Conservation (phyloP, 2,888 invertebrate species). For the Plebejus argus region DNA sequence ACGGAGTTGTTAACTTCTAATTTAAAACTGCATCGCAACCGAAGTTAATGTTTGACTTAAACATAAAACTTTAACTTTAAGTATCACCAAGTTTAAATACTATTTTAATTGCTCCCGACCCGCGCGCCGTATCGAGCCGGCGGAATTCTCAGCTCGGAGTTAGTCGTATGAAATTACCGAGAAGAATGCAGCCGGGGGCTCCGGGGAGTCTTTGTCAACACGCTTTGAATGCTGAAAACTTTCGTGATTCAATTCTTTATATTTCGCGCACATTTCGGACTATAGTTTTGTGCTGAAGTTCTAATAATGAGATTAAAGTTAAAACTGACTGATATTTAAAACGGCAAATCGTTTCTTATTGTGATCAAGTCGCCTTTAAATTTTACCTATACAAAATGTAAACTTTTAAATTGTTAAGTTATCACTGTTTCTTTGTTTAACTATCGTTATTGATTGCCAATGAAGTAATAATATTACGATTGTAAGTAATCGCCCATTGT, state of each 20-base stretch:
- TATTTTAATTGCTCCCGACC: slow-evolving; percentile 6
- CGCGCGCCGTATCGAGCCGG: not conserved
- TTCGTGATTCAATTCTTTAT: not conserved
- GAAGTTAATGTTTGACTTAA: not conserved
- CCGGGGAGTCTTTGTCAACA: not conserved
- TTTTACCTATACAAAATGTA: too few species aligned
- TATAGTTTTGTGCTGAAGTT: not conserved
- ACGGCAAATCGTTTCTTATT: not conserved
- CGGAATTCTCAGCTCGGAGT: not conserved
- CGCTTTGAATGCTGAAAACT: not conserved
- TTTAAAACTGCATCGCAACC: not conserved
- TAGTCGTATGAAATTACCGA: not conserved
- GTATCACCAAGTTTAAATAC: slow-evolving; percentile 5
- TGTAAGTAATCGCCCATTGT: too few species aligned
- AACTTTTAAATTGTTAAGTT: too few species aligned
- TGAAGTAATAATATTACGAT: too few species aligned
- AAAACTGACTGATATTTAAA: not conserved
- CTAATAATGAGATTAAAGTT: not conserved
- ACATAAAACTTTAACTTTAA: not conserved
- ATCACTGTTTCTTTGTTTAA: too few species aligned
- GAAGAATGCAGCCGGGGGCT: slow-evolving; percentile 3
- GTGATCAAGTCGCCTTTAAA: too few species aligned
- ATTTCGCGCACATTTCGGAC: not conserved
- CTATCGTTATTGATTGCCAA: too few species aligned
- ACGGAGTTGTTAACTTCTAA: not conserved